Evolutionary conservation across 2,113 vertebrate genomes (phyloP), one percentile per base, ranked within the genome.

Genomic region (Phrynocephalus versicolor): DNA sequence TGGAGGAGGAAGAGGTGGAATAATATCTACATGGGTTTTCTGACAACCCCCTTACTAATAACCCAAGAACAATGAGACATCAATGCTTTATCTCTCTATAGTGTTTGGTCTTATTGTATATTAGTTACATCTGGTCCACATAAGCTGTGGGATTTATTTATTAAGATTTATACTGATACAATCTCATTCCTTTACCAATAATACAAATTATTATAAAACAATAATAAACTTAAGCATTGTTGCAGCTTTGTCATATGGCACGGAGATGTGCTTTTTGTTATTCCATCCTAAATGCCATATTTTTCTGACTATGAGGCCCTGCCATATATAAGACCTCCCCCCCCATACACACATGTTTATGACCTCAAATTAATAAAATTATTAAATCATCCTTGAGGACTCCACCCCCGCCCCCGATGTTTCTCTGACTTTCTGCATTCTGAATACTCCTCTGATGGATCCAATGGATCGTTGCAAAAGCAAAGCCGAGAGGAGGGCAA

Each of bases 1-100:
- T 39, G 65, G 67, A 74, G 30, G 19, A 13, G 25, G 39, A 39
- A 14, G 19, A 35, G 19, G 10, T 18, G 8, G 19, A 55, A 55
- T 74, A 57, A 89, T 90, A 86, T 30, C 72, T 89, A 92, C 69
- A 35, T 60, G 67, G 77, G 37, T 21, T 87, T 91, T 89, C 69
- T 76, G 88, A 39, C 86, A 93, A 83, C 79, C 76, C 85, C 91
- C 72, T 88, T 93, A 83, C 79, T 91, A 93, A 85, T 93, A 93
- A 93, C 85, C 39, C 45, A 55, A 86, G 89, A 78, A 88, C 84
- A 85, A 94, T 91, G 87, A 89, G 75, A 93, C 93, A 91, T 89
- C 93, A 91, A 90, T 70, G 87, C 90, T 93, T 85, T 92, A 92
- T 93, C 93, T 95, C 93, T 95, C 88, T 87, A 74, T 90, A 93